Conservation (phyloP, 2,888 invertebrate genomes). For the Brenthis daphne region DNA sequence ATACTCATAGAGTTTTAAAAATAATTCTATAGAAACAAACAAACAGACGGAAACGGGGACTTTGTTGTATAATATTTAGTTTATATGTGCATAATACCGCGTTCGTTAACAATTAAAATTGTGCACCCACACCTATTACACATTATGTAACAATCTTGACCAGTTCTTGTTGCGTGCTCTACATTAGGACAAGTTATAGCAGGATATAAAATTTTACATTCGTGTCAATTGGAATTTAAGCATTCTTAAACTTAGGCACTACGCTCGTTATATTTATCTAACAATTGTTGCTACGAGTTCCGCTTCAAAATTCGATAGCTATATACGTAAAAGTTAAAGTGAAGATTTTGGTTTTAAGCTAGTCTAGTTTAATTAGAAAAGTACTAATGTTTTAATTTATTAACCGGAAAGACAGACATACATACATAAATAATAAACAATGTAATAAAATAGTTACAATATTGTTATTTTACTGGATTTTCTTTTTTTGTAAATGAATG, state of each 20-base stretch:
- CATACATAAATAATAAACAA: no score
- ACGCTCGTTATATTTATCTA: constrained; percentile 9
- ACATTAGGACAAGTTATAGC: constrained; percentile 39
- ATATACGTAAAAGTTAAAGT: neutral
- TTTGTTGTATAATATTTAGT: neutral
- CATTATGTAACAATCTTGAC: constrained; percentile 33
- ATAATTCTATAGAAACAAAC: no score
- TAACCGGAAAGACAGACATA: no score
- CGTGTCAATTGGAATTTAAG: constrained; percentile 33
- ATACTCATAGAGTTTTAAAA: no score
- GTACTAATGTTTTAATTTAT: no score
- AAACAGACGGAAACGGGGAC: no score
- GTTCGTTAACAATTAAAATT: constrained; percentile 41
- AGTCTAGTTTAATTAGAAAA: no score
- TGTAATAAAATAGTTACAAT: no score
- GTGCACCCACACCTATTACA: constrained; percentile 29
- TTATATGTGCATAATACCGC: constrained; percentile 19
- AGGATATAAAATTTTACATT: constrained; percentile 36
- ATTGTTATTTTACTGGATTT: no score
- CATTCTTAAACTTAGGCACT: constrained; percentile 12
- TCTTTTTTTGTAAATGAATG: no score
- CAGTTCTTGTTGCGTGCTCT: constrained; percentile 33
- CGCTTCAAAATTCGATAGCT: constrained; percentile 2
- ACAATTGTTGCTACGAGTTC: constrained; percentile 12
- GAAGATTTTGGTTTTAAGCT: neutral